Evolutionary conservation across 2,113 vertebrate genomes (phyloP).

Genomic region (Dolichallabes microphthalmus): DNA sequence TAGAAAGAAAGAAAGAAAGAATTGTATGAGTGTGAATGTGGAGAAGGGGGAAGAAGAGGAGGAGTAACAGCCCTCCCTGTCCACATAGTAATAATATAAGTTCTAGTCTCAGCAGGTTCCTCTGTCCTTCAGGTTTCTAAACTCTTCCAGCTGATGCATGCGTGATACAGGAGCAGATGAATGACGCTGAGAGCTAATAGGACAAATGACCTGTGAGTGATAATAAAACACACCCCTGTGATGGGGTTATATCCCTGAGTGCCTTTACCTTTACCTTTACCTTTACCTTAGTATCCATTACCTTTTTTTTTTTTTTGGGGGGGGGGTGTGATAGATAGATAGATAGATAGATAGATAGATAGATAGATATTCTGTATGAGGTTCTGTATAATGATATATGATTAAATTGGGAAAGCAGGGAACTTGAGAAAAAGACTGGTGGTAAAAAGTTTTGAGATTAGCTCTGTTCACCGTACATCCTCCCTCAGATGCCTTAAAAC

Average conservation of each 20-base stretch:
- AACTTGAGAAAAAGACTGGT: too few species aligned
- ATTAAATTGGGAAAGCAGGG: too few species aligned
- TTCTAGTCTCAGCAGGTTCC: not conserved
- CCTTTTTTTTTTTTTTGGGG: too few species aligned
- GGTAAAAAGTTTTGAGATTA: too few species aligned
- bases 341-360: too few species aligned
- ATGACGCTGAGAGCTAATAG: constrained; percentile 18
- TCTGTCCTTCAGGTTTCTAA: not conserved
- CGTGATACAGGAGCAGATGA: not conserved
- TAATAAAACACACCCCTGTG: constrained; percentile 21
- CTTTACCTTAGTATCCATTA: too few species aligned
- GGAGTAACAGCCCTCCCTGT: not conserved
- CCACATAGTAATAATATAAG: not conserved
- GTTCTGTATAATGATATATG: too few species aligned
- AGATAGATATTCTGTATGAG: too few species aligned
- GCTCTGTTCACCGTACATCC: too few species aligned
- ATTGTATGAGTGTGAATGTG: not conserved
- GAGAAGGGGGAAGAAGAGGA: not conserved
- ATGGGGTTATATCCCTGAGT: not conserved
- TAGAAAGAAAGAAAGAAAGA: not conserved
- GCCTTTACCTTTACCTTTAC: too few species aligned
- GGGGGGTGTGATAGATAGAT: too few species aligned
- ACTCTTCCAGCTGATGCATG: not conserved
- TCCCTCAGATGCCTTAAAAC: too few species aligned
- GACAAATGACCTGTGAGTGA: constrained; percentile 13